Percentiles rank a stretch among this genome's conserved stretches.
phyloP scores from a whole-genome alignment of 2,888 invertebrate species.

The Rapana venosa region DNA sequence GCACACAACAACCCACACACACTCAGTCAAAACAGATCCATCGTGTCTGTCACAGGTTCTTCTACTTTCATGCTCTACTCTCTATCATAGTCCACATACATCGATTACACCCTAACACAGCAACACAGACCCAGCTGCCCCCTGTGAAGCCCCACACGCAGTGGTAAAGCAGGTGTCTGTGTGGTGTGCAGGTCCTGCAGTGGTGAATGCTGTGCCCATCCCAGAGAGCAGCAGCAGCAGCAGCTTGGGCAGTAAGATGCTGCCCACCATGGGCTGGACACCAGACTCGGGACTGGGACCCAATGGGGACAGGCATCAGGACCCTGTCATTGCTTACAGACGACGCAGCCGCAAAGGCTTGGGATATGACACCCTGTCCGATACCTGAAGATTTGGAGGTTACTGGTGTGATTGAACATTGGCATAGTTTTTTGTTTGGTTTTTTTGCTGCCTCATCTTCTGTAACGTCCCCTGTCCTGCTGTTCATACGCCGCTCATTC shows the following conservation, averaged over 20 bases:
- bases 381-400: neutral
- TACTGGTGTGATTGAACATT: neutral
- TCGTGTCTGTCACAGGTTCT: no score
- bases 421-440: neutral
- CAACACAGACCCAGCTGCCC: no score
- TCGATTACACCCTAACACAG: no score
- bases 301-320: constrained; percentile 61
- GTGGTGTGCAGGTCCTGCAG: constrained; percentile 58
- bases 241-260: constrained; percentile 72
- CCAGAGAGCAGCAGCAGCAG: constrained; percentile 67
- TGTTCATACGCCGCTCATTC: no score
- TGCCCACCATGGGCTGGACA: constrained; percentile 75
- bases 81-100: no score
- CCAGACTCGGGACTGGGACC: constrained; percentile 72
- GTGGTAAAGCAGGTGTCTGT: no score
- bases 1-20: no score
- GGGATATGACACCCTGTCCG: constrained; percentile 54
- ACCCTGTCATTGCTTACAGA: constrained; percentile 65
- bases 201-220: constrained; percentile 66
- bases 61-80: no score
- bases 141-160: no score
- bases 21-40: no score
- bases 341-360: constrained; percentile 71
- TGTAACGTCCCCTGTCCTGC: no score
- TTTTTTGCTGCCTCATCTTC: no score